A percentile compares a stretch with the other conserved stretches of the same genome.
phyloP scores from a whole-genome alignment of 2,888 invertebrate genomes.

The Lasioglossum malachurum region DNA sequence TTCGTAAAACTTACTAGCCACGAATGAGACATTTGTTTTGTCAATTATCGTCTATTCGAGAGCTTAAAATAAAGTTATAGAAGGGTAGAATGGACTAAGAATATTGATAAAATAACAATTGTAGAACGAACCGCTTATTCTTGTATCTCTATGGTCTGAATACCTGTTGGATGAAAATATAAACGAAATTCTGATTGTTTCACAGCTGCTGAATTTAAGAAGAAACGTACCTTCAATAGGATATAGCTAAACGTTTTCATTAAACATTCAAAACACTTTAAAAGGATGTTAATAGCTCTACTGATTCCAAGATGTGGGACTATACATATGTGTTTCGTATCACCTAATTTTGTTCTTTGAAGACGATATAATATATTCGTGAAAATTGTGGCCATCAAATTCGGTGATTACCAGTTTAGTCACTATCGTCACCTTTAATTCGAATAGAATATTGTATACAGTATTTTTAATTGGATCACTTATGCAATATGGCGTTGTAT shows the following conservation, averaged over 20 bases:
- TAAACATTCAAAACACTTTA: background rate
- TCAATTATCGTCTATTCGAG: background rate
- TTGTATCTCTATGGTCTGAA: background rate
- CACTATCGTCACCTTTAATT: too few relatives aligned
- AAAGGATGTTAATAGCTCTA: background rate
- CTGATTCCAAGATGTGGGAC: background rate
- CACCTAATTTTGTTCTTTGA: background rate
- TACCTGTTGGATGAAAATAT: background rate
- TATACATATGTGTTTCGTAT: background rate
- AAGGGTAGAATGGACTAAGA: background rate
- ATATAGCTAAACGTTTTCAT: background rate
- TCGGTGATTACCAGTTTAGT: too few relatives aligned
- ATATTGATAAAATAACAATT: background rate
- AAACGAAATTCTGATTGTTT: background rate
- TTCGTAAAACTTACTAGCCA: background rate
- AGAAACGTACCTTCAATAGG: background rate
- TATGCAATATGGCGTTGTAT: background rate
- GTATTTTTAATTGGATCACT: background rate
- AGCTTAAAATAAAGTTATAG: background rate
- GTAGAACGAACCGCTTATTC: background rate
- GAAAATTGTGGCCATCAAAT: too few relatives aligned
- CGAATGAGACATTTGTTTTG: background rate
- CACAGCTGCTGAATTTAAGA: background rate
- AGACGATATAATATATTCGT: too few relatives aligned
- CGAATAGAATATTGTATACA: too few relatives aligned